Evolutionary conservation across 2,888 invertebrate genomes (phyloP).

Genomic region (Ceramica pisi): DNA sequence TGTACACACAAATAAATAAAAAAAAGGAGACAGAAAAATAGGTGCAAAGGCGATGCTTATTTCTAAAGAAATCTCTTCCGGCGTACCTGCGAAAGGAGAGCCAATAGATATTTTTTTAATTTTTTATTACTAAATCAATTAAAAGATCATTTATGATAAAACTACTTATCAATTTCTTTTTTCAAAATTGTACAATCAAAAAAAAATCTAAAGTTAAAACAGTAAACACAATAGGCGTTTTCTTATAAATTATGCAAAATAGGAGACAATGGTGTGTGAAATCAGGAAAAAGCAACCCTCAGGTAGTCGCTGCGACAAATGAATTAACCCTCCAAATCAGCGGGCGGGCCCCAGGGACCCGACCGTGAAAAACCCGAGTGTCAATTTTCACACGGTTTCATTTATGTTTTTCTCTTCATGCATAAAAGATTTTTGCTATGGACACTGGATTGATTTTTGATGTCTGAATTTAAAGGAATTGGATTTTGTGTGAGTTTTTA

Average conservation of each 20-base stretch:
- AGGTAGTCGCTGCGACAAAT: slow-evolving; percentile 61
- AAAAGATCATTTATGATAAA: neutral
- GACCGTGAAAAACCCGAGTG: slow-evolving; percentile 62
- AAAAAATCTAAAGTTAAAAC: neutral
- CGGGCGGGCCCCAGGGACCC: slow-evolving; percentile 58
- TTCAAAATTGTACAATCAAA: neutral
- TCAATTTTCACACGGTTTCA: slow-evolving; percentile 66
- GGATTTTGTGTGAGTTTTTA: neutral
- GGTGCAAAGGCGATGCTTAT: no score
- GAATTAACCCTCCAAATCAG: slow-evolving; percentile 65
- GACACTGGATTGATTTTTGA: slow-evolving; percentile 42
- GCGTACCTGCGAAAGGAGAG: no score
- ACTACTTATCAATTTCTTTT: no score
- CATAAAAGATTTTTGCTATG: slow-evolving; percentile 58
- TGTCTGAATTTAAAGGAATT: slow-evolving; percentile 11
- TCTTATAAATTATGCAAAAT: slow-evolving; percentile 65
- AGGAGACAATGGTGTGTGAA: slow-evolving; percentile 62
- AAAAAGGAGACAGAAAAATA: no score
- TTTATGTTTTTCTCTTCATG: slow-evolving; percentile 58
- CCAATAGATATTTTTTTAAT: no score
- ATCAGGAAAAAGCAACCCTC: slow-evolving; percentile 66
- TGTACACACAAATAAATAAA: no score
- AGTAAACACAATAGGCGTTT: slow-evolving; percentile 25
- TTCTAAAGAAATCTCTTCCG: no score
- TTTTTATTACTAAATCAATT: neutral